phyloP scores from a whole-genome alignment of 2,113 vertebrate species.

The Trachemys scripta region DNA sequence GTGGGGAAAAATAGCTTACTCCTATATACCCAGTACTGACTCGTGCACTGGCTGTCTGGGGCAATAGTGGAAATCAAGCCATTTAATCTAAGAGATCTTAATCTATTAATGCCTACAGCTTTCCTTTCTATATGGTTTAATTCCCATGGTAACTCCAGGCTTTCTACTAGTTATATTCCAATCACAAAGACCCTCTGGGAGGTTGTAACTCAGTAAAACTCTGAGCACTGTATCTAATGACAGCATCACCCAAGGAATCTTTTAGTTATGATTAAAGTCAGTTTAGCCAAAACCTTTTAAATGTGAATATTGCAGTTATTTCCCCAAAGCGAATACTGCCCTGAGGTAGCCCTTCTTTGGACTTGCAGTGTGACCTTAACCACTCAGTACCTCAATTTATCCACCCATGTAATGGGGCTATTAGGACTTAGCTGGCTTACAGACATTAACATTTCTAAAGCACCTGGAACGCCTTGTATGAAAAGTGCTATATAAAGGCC shows the following conservation, averaged over 20 bases:
- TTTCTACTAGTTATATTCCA: background rate
- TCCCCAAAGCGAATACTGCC: conserved; percentile 36
- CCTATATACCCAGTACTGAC: background rate
- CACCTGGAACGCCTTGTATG: background rate
- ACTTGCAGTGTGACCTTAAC: conserved; percentile 47
- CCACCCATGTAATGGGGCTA: background rate
- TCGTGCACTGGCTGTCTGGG: background rate
- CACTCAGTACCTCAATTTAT: background rate
- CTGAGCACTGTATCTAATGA: background rate
- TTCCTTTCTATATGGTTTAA: background rate
- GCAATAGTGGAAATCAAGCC: background rate
- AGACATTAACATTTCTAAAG: conserved; percentile 31
- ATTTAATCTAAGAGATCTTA: background rate
- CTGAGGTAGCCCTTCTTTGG: background rate
- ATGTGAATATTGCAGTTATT: conserved; percentile 16
- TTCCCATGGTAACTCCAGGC: background rate
- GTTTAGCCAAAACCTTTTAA: conserved; percentile 21
- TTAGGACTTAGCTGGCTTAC: background rate
- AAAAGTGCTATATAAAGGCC: background rate
- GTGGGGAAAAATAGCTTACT: background rate
- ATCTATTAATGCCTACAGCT: background rate
- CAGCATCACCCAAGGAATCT: background rate
- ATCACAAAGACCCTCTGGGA: background rate
- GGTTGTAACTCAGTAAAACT: background rate
- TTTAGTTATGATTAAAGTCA: conserved; percentile 26